These are phyloP conservation scores for Tanypteryx hageni DNA, from an alignment of 2,888 invertebrate species.

Conservation along the genomic window DNA sequence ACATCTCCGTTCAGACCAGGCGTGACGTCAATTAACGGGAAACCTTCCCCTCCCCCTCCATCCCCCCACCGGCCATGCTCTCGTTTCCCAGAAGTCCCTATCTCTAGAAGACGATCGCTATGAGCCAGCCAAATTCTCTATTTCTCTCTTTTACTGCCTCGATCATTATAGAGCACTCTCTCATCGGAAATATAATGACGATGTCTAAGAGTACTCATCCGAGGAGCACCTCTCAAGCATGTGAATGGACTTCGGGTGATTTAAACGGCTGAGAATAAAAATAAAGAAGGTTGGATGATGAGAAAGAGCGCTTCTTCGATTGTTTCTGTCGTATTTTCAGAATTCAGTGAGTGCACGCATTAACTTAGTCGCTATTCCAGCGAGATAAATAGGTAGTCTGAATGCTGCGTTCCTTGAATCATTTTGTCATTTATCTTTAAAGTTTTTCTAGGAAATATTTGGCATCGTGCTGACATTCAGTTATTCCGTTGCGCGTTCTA, in stretches of 20 bases:
- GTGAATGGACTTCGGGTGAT: constrained; percentile 17
- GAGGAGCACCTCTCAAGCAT: not conserved
- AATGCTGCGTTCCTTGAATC: too few species aligned
- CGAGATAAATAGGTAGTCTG: too few species aligned
- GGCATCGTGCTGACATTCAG: too few species aligned
- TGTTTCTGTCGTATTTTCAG: too few species aligned
- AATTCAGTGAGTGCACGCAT: too few species aligned
- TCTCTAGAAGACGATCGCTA: not conserved
- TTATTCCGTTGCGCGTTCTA: too few species aligned
- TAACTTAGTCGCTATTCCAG: too few species aligned
- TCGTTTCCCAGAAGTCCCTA: constrained; percentile 24
- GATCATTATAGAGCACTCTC: not conserved
- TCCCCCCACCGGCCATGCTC: not conserved
- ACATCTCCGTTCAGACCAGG: constrained; percentile 34
- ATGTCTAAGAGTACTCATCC: not conserved
- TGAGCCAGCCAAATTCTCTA: not conserved
- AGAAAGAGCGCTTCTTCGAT: too few species aligned
- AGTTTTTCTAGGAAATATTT: too few species aligned
- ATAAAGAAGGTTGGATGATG: not conserved
- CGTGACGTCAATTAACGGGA: constrained; percentile 60
- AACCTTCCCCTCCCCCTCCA: not conserved
- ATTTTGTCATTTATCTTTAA: too few species aligned
- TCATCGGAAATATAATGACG: constrained; percentile 3
- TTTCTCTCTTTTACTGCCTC: constrained; percentile 1
- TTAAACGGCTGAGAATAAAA: not conserved